phyloP scores from a whole-genome alignment of 2,797 vertebrate species.

The Podarcis lilfordi region DNA sequence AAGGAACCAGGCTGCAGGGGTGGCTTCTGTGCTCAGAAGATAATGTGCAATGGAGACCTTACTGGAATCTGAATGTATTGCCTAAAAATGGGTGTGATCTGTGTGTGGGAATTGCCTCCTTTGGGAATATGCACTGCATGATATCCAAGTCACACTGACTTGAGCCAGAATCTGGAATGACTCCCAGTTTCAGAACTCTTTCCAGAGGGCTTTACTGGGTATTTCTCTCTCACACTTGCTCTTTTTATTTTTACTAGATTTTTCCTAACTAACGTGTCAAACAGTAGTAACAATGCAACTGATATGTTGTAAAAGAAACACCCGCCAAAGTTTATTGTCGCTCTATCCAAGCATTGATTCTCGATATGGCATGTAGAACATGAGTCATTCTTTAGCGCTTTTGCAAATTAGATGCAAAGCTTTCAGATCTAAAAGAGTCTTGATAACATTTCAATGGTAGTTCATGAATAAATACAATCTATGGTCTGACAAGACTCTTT shows the following conservation, averaged over 20 bases:
- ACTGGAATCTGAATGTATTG: not conserved
- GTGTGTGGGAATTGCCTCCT: not conserved
- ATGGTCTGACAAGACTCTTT: constrained; percentile 76
- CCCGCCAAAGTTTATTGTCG: not conserved
- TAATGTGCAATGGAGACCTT: not conserved
- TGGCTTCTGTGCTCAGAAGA: not conserved
- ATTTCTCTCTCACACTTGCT: not conserved
- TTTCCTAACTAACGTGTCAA: not conserved
- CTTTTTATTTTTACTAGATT: too few relatives aligned
- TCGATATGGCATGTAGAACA: constrained; percentile 16
- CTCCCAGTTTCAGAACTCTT: not conserved
- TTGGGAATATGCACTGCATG: not conserved
- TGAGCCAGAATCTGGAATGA: too few relatives aligned
- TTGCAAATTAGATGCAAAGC: constrained; percentile 72
- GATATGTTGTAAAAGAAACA: not conserved
- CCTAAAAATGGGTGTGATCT: not conserved
- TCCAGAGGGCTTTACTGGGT: not conserved
- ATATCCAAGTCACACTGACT: not conserved
- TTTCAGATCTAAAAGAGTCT: constrained; percentile 73
- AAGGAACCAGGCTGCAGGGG: not conserved
- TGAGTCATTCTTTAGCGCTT: constrained; percentile 66
- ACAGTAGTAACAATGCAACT: not conserved
- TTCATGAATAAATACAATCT: constrained; percentile 79
- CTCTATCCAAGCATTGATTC: too few relatives aligned
- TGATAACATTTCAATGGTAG: constrained; percentile 79